Evolutionary conservation across 2,888 invertebrate genomes (phyloP), one percentile per base, ranked within the genome.

Genomic region (Azorinus chamasolen): DNA sequence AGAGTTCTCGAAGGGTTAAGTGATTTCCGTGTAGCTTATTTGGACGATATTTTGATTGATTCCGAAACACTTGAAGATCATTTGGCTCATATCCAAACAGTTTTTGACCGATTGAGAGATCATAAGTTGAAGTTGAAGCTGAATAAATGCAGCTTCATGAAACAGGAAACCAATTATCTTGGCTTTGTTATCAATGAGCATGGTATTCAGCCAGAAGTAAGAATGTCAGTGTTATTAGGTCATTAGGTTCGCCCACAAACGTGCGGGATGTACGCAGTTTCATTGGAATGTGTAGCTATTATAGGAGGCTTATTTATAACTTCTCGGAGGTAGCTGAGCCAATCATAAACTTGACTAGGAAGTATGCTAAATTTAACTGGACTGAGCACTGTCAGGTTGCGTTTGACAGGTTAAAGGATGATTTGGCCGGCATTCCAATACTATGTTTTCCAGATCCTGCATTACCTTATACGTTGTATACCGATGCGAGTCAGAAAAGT

Each of bases 31-130:
- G 50, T 41, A 12, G 57, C 20, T 43, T 81, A 83, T 45, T 37
- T 81, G 1, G 80, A 83, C 45, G 76, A 82, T 25, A 72, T 82
- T n/a, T 20, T 82, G 1, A 66, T 83, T 8, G 74, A 66, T 22
- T 58, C 50, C 48, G 6, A 27, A 22, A 64, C 61, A 6, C 10
- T 55, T 18, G 12, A 39, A 37, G 39, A 55, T 39, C 37, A 55
- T 14, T 18, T 55, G 20, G 3, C 1, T 6, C 55, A 55, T n/a
- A 39, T 55, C 3, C 37, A 55, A 55, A n/a, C 12, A 6, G 22
- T 37, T 5, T 39, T 55, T 14, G 39, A 55, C 14, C 32, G 37
- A 5, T 18, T 39, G 8, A 12, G n/a, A 39, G 3, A 1, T 8
- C 39, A 55, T 20, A 37, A 5, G 6, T 10, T 55, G 5, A n/a